These are phyloP conservation scores for Acholoe squamosa DNA, from an alignment of 2,888 invertebrate genomes.

Conservation along the genomic window DNA sequence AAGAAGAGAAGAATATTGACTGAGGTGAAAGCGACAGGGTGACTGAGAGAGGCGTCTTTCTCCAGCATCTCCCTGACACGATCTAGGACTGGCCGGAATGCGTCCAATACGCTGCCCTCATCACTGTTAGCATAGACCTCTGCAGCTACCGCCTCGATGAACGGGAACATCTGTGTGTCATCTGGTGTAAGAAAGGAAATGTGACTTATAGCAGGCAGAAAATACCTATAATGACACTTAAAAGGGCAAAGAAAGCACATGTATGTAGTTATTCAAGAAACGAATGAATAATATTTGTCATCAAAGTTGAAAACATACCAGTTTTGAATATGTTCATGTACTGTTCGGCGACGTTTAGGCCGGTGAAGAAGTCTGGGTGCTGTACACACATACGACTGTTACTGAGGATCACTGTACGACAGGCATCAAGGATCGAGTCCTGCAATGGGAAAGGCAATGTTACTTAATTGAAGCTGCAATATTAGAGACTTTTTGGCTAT, in stretches of 20 bases:
- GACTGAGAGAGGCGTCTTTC: constrained; percentile 59
- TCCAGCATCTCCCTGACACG: constrained; percentile 48
- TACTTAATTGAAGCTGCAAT: too few species aligned
- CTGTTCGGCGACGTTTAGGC: constrained; percentile 56
- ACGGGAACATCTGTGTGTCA: constrained; percentile 71
- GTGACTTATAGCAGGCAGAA: too few species aligned
- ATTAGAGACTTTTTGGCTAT: too few species aligned
- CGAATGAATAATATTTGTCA: too few species aligned
- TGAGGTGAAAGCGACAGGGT: constrained; percentile 34
- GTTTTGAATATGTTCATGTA: constrained; percentile 64
- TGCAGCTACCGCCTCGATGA: constrained; percentile 73
- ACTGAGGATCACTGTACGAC: constrained; percentile 41
- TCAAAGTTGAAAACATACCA: constrained; percentile 20
- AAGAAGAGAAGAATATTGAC: constrained; percentile 75
- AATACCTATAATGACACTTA: too few species aligned
- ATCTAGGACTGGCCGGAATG: constrained; percentile 65
- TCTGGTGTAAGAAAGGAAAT: constrained; percentile 52
- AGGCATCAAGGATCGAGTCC: not conserved
- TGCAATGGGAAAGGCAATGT: not conserved
- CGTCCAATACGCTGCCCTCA: constrained; percentile 71
- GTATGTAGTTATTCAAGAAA: too few species aligned
- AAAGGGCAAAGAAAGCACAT: too few species aligned
- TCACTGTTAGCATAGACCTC: constrained; percentile 75
- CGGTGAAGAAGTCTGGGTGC: constrained; percentile 67
- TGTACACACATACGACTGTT: constrained; percentile 64